phyloP scores from a whole-genome alignment of 2,113 vertebrate genomes.

The Elachura formosa region DNA sequence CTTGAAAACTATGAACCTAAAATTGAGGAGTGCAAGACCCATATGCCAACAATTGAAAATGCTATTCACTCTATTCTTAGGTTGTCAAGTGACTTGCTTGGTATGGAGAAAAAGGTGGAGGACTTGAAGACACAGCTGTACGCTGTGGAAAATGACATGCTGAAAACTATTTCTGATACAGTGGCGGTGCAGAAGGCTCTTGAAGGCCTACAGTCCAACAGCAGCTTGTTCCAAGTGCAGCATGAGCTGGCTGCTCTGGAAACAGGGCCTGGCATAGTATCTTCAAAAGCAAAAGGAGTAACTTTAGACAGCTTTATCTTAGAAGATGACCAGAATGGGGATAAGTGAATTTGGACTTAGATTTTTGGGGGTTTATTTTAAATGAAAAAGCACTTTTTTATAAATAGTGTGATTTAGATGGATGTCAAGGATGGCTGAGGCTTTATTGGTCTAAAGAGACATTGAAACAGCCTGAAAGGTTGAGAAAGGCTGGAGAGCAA shows the following conservation, averaged over 20 bases:
- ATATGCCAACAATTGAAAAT: conserved; percentile 82
- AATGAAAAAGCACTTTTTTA: neutral
- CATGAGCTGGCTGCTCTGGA: conserved; percentile 69
- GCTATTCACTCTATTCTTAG: conserved; percentile 82
- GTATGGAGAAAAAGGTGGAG: conserved; percentile 77
- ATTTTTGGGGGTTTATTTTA: too few species aligned
- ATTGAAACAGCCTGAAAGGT: neutral
- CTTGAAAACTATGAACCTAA: conserved; percentile 75
- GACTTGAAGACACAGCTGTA: conserved; percentile 80
- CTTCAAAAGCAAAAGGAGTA: conserved; percentile 50
- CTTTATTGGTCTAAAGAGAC: neutral
- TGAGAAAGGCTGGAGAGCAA: neutral
- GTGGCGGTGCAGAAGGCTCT: conserved; percentile 73
- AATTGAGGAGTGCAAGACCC: conserved; percentile 76
- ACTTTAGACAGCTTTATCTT: conserved; percentile 4
- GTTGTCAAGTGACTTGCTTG: conserved; percentile 77
- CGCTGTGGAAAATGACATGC: conserved; percentile 81
- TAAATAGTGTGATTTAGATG: neutral
- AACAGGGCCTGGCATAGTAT: conserved; percentile 60
- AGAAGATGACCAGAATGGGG: conserved; percentile 27
- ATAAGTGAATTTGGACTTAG: neutral
- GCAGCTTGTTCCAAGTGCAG: conserved; percentile 71
- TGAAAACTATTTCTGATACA: conserved; percentile 78
- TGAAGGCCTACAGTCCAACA: conserved; percentile 76
- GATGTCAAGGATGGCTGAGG: neutral